Base-by-base conservation (phyloP, 1,140 invertebrate species). In the Oncopodura yosiiana region DNA sequence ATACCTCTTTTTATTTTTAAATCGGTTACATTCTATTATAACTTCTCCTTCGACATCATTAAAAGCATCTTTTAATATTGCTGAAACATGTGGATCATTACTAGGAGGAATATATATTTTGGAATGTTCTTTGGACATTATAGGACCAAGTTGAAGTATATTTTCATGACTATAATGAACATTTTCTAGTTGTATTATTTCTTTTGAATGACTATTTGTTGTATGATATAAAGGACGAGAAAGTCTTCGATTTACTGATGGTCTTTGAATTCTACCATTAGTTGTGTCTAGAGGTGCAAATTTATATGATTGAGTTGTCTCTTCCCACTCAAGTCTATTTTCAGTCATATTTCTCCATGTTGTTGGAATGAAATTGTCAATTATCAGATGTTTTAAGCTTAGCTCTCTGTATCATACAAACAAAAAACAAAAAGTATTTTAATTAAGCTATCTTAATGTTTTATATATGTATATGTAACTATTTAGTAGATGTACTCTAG, bases 331-430 rank as follows among this genome's bases (percentile, higher is more conserved):
- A 36, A 61, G 53, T 24, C 60, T 18, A 23, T 26, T 42, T 30
- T 61, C 59, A 9, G 58, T 46, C 18, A 57, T 34, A 43, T 51
- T 53, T n/a, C 58, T 48, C 23, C 39, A 50, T 11, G 27, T 38
- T 2, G 45, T 32, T 16, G 58, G 62, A 42, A 64, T 57, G 34
- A 64, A 64, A 19, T 64, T 64, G 5, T 64, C 58, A 42, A 64
- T 49, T 19, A 61, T 56, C 34, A 54, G 21, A 50, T 46, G 45
- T 27, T 61, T 61, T 9, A 61, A 52, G 32, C 49, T 30, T n/a
- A 58, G 27, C 21, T 64, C 62, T 50, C 62, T 64, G 46, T 5
- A 46, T 42, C 26, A 46, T 24, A 14, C 9, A 41, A 41, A 32
- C 9, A 23, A 49, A 49, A 30, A 6, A 16, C 12, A 49, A 27